A percentile compares a stretch with the other conserved stretches of the same genome.
Conservation (phyloP, 1,140 invertebrate genomes). For the Oscheius sp. region DNA sequence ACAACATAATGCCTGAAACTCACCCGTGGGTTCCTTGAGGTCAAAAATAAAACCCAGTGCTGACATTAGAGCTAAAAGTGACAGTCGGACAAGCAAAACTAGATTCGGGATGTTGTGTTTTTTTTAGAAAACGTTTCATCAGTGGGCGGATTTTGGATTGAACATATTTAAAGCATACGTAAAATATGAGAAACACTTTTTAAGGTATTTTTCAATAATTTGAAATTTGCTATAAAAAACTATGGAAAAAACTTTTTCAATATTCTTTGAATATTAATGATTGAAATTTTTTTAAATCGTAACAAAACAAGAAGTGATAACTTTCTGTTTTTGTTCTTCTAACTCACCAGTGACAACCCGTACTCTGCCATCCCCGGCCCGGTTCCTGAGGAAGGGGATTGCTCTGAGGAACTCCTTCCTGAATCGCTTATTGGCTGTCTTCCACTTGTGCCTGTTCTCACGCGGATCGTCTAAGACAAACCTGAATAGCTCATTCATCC, state of each 20-base stretch:
- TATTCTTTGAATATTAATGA: neutral
- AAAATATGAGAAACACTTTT: neutral
- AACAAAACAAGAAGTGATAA: neutral
- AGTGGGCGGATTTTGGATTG: no score
- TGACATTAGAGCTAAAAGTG: no score
- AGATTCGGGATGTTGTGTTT: no score
- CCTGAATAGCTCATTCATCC: slow-evolving; percentile 74
- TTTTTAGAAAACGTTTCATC: no score
- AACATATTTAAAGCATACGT: no score
- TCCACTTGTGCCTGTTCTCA: neutral
- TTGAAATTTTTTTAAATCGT: neutral
- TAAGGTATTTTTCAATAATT: neutral
- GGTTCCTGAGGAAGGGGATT: slow-evolving; percentile 38
- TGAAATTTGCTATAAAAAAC: no score
- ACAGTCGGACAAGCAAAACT: no score
- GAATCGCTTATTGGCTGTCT: neutral
- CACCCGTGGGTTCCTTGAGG: no score
- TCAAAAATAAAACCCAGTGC: no score
- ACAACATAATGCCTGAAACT: no score
- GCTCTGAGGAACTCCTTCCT: slow-evolving; percentile 48
- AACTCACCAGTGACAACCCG: slow-evolving; percentile 23
- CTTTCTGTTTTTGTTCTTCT: neutral
- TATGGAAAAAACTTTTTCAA: neutral
- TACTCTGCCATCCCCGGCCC: slow-evolving; percentile 2
- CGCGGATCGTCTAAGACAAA: neutral